A percentile compares a stretch with the other conserved stretches of the same genome.
These are phyloP conservation scores for Nasua narica DNA, from an alignment of 2,797 vertebrate genomes.

Conservation along the genomic window DNA sequence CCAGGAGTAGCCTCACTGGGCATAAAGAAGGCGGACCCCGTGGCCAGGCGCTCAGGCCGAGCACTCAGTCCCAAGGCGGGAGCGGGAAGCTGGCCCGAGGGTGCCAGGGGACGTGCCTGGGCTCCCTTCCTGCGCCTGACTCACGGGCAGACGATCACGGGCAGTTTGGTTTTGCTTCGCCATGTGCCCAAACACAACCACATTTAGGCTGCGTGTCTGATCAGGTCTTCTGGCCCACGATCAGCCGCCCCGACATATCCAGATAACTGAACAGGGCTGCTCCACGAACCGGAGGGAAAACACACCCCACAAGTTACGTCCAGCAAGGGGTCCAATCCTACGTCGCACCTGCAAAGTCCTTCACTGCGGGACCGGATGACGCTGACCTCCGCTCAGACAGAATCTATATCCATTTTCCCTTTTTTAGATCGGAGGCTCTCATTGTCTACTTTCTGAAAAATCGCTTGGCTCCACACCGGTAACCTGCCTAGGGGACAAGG, in stretches of 20 bases:
- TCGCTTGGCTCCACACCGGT: background rate
- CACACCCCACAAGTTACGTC: background rate
- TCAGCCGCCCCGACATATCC: background rate
- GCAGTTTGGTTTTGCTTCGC: background rate
- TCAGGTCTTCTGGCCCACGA: background rate
- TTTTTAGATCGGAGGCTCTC: background rate
- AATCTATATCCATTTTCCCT: background rate
- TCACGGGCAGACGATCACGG: background rate
- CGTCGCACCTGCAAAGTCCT: background rate
- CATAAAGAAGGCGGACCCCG: background rate
- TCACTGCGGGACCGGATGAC: background rate
- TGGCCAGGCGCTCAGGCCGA: too few relatives aligned
- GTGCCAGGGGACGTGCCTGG: background rate
- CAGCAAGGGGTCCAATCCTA: too few relatives aligned
- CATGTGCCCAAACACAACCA: background rate
- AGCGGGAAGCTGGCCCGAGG: background rate
- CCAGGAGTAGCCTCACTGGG: background rate
- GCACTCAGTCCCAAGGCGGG: fast-evolving
- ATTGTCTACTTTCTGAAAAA: background rate
- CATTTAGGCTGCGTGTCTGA: background rate
- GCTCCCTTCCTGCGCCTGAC: background rate
- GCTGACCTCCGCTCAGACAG: background rate
- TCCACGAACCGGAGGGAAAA: background rate
- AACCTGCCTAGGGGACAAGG: background rate
- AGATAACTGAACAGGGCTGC: background rate